Base-by-base conservation (phyloP, 1,140 invertebrate genomes). In the Drosophila punjabiensis region DNA sequence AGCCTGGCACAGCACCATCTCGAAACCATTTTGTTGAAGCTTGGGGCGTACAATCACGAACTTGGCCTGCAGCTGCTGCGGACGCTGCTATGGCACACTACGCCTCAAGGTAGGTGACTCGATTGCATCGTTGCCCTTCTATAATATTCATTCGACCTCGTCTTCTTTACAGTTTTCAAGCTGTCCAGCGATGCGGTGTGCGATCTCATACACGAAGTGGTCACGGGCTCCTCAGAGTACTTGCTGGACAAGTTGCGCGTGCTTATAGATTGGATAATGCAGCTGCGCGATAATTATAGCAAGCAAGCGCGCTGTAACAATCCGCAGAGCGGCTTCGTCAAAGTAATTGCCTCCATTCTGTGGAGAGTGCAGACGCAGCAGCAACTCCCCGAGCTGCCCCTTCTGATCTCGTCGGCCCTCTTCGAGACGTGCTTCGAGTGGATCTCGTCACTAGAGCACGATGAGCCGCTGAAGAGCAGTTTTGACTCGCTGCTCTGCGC, bases 381-480 rank as follows among this genome's bases (percentile, higher is more conserved):
- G 53, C 93, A 94, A 82, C 94, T 81, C 28, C 95, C 96, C 28
- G 94, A 96, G 88, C 89, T 97, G n/a, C 93, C 95, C 39, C 93
- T 94, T 18, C 89, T 96, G 47, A 94, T 97, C 24, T 96, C 96
- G 0, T 94, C 95, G 47, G 95, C 96, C 33, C 86, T 97, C 5
- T 97, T 97, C 81, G 95, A 96, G 88, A 94, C 95, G 1, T 93
- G 98, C 9, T 97, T 96, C 87, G 94, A 95, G n/a, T 97, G 97
- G 96, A 96, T 96, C 9, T 94, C 95, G 18, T 93, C 94, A 6
- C 94, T 97, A 48, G 94, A 95, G 48, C 95, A 95, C 11, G 94
- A 95, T 45, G 95, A 95, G 30, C 95, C 96, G 2, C 93, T 98
- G 45, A 98, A 98, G 93, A 95, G 96, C 86, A 95, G 97, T 63